Evolutionary conservation across 2,797 vertebrate genomes (phyloP).

Genomic region (Uromys caudimaculatus): DNA sequence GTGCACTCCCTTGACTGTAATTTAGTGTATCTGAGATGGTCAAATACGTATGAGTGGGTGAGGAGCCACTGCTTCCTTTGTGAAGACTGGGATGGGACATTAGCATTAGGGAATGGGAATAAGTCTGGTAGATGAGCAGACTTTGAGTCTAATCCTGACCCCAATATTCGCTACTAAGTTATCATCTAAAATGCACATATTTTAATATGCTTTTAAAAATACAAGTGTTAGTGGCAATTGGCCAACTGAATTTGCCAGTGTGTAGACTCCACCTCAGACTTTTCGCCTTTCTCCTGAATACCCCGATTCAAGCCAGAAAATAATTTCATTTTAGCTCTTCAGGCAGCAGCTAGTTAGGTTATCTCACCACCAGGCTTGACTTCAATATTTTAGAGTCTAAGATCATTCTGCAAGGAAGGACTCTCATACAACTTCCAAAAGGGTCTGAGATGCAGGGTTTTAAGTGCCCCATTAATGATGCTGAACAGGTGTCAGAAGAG

Average conservation of each 20-base stretch:
- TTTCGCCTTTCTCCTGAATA: neutral
- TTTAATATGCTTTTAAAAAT: neutral
- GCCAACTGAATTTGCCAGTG: constrained; percentile 6
- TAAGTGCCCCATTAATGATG: neutral
- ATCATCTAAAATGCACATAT: constrained; percentile 27
- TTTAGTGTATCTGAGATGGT: constrained; percentile 49
- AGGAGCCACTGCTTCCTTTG: neutral
- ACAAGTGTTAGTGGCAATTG: constrained; percentile 1
- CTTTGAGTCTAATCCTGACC: neutral
- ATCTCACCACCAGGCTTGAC: neutral
- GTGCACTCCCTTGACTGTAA: constrained; percentile 68
- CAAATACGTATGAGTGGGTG: neutral
- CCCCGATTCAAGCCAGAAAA: neutral
- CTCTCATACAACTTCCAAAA: neutral
- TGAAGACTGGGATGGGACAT: neutral
- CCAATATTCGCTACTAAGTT: constrained; percentile 16
- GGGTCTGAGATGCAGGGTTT: neutral
- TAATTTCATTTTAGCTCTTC: neutral
- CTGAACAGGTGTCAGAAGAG: neutral
- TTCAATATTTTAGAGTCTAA: neutral
- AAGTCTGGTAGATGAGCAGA: constrained; percentile 1
- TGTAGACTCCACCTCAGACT: neutral
- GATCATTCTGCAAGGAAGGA: constrained; percentile 3
- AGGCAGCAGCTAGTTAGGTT: neutral
- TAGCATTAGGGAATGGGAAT: neutral